These are phyloP conservation scores for Bombus huntii DNA, from an alignment of 1,140 invertebrate genomes.

Conservation along the genomic window DNA sequence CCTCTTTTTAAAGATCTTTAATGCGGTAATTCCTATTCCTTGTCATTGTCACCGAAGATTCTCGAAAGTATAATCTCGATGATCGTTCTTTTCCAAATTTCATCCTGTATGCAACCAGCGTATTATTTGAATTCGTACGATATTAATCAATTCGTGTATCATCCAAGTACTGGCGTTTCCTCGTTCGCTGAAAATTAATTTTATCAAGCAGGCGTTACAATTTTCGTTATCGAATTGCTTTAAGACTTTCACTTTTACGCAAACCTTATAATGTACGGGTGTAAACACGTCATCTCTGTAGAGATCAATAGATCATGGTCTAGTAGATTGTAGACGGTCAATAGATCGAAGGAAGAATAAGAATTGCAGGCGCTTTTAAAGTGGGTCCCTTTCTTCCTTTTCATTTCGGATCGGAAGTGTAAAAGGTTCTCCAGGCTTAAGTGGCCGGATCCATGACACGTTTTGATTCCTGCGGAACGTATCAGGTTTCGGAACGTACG, in stretches of 20 bases:
- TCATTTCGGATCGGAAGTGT: conserved; percentile 52
- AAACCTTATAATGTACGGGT: no score
- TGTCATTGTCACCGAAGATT: not conserved
- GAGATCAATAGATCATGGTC: not conserved
- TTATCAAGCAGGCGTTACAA: no score
- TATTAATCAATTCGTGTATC: no score
- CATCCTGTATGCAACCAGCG: no score
- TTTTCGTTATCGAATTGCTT: no score
- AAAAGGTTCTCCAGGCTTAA: conserved; percentile 41
- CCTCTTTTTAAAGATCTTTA: not conserved
- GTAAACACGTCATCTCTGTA: not conserved
- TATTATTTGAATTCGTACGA: no score
- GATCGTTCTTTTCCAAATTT: no score
- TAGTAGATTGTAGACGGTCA: no score
- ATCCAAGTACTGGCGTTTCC: no score
- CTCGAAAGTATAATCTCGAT: not conserved
- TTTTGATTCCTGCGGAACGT: conserved; percentile 59
- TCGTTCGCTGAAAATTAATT: no score
- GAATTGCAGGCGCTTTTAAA: not conserved
- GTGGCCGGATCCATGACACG: conserved; percentile 52
- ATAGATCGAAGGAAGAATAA: not conserved
- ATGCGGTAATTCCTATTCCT: not conserved
- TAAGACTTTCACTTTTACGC: no score
- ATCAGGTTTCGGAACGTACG: conserved; percentile 55
- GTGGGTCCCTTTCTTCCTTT: not conserved